A percentile compares a stretch with the other conserved stretches of the same genome.
These are phyloP conservation scores for Formica aserva DNA, from an alignment of 2,888 invertebrate genomes.

Conservation along the genomic window DNA sequence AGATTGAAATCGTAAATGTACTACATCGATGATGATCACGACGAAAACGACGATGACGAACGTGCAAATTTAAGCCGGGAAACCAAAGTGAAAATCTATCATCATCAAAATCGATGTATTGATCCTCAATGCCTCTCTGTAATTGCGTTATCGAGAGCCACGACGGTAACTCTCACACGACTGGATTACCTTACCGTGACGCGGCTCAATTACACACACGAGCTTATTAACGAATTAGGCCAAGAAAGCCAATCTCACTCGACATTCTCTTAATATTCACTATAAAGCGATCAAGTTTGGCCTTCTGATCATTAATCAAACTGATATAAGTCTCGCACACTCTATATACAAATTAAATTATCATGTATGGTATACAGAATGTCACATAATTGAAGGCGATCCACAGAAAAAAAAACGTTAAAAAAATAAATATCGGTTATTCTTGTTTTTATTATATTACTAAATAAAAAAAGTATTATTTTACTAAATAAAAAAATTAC, in stretches of 20 bases:
- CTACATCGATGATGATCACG: slow-evolving; percentile 44
- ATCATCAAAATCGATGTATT: slow-evolving; percentile 40
- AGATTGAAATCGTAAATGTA: slow-evolving; percentile 36
- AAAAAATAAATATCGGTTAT: background rate
- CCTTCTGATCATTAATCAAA: slow-evolving; percentile 20
- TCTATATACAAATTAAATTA: slow-evolving; percentile 7
- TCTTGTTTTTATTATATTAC: background rate
- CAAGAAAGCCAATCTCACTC: slow-evolving; percentile 57
- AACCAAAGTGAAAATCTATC: slow-evolving; percentile 62
- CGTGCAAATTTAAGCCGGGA: slow-evolving; percentile 36
- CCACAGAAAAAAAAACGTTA: background rate
- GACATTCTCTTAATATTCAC: slow-evolving; percentile 41
- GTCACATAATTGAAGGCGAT: background rate
- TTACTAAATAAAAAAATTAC: background rate
- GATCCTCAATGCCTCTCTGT: slow-evolving; percentile 36
- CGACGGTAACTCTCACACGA: slow-evolving; percentile 69
- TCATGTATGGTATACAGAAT: background rate
- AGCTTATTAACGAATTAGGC: slow-evolving; percentile 59
- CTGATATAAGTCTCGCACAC: background rate
- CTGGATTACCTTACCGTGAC: slow-evolving; percentile 56
- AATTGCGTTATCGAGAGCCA: slow-evolving; percentile 64
- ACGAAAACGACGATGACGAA: slow-evolving; percentile 45
- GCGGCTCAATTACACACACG: slow-evolving; percentile 55
- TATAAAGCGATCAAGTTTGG: slow-evolving; percentile 2
- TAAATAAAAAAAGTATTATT: background rate